Evolutionary conservation across 2,797 vertebrate genomes (phyloP), one percentile per base, ranked within the genome.

Genomic region (Lemur catta): DNA sequence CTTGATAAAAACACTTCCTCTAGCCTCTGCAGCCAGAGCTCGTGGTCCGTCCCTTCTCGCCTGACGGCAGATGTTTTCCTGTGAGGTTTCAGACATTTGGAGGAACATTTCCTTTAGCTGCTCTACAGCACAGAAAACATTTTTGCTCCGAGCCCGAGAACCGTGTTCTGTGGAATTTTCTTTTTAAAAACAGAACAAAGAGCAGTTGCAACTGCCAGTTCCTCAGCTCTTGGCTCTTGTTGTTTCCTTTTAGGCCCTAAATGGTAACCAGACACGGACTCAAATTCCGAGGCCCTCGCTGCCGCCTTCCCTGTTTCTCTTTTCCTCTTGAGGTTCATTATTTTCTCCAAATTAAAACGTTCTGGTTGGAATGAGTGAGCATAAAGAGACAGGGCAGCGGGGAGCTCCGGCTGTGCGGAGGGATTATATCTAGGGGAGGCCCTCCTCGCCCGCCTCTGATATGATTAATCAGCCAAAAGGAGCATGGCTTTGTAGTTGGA

Each of bases 301-400:
- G 63, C 96, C 5, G 7, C 80, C 80, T 41, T 17, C 80, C 69
- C 72, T 59, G 4, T 33, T 87, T 41, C 57, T 80, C 38, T 28
- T 86, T 95, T 89, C 71, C 93, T 95, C 95, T 95, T 89, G 84
- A 97, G 18, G 43, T 94, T 97, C 65, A 92, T 98, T 98, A 97
- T 98, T 98, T 97, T 84, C 93, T 93, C 59, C 96, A 98, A 96
- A 88, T 96, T 76, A 96, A 97, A 97, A 96, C 7, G 50, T 97
- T 96, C 14, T 98, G 93, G 79, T 94, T 85, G 92, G 82, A 72
- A 41, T 92, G 74, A 96, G 43, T 71, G 30, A 86, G 89, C 69
- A 65, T 85, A 86, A 97, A 81, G 91, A 97, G 93, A 84, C 43
- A 85, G 93, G 94, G 63, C 1, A 91, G 93, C 59, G 48, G 95